Evolutionary conservation across 1,140 invertebrate genomes (phyloP).

Genomic region (Paraescarpia echinospica): DNA sequence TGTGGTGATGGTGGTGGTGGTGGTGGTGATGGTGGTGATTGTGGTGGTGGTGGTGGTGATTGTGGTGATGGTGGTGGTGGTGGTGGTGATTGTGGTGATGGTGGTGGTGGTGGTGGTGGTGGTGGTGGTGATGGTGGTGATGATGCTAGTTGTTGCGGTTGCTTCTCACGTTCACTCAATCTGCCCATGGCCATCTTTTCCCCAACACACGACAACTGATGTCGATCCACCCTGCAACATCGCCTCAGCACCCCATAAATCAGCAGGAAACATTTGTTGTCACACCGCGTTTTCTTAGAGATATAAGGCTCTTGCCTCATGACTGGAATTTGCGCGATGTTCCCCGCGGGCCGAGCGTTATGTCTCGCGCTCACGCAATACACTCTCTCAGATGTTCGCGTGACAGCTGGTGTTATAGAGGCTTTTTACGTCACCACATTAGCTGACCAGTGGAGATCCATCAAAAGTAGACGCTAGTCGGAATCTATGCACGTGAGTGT

Average conservation of each 20-base stretch:
- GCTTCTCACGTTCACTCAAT: not conserved
- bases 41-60: too few species aligned
- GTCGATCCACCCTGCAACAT: not conserved
- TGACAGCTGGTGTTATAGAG: not conserved
- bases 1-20: too few species aligned
- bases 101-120: too few species aligned
- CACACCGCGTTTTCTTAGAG: not conserved
- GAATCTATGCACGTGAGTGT: not conserved
- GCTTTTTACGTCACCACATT: not conserved
- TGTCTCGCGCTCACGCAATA: not conserved
- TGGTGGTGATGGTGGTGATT: too few species aligned
- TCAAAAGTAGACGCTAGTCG: not conserved
- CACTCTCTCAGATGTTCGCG: not conserved
- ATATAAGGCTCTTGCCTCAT: not conserved
- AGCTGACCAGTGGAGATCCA: not conserved
- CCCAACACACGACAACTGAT: not conserved
- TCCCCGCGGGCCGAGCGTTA: not conserved
- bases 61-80: too few species aligned
- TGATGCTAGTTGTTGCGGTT: too few species aligned
- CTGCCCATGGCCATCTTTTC: not conserved
- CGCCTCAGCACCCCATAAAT: not conserved
- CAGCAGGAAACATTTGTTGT: not conserved
- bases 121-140: too few species aligned
- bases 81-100: too few species aligned
- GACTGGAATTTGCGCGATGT: not conserved